phyloP scores from a whole-genome alignment of 2,113 vertebrate species.

The Carlito syrichta region DNA sequence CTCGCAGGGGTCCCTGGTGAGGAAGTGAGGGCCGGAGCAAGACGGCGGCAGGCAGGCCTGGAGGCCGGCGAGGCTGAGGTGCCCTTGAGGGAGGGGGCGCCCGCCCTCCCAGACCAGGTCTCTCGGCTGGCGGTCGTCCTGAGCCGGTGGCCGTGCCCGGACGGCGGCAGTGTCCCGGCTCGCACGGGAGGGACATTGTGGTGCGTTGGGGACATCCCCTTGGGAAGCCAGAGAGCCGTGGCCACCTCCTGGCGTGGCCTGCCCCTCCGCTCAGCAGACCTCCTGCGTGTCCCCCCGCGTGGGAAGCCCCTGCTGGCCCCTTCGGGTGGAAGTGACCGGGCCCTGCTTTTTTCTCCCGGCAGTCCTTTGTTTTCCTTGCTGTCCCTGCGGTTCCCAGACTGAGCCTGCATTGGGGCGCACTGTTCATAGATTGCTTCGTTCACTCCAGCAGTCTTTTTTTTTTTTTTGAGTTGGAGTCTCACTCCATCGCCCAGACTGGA shows the following conservation, averaged over 20 bases:
- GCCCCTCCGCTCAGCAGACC: background rate
- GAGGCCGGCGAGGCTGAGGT: background rate
- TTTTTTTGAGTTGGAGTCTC: too few relatives aligned
- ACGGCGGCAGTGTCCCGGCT: fast-evolving
- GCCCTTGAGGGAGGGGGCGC: background rate
- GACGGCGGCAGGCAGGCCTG: background rate
- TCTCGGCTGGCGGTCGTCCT: background rate
- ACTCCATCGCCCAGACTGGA: too few relatives aligned
- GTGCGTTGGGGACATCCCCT: background rate
- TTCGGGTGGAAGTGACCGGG: background rate
- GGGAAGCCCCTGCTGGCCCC: background rate
- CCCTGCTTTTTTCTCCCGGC: background rate
- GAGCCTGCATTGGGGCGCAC: background rate
- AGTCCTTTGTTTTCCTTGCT: too few relatives aligned
- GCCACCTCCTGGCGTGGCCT: too few relatives aligned
- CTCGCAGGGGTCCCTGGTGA: background rate
- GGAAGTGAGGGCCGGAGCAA: background rate
- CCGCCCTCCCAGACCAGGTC: background rate
- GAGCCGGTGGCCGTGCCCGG: background rate
- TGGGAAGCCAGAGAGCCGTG: background rate
- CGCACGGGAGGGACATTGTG: background rate
- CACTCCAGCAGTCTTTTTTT: background rate
- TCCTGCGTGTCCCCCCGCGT: background rate
- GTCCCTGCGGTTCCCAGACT: background rate
- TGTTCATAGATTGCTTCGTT: background rate